Percentiles rank a stretch among this genome's conserved stretches.
phyloP scores from a whole-genome alignment of 2,888 invertebrate species.

The Pollenia labialis region DNA sequence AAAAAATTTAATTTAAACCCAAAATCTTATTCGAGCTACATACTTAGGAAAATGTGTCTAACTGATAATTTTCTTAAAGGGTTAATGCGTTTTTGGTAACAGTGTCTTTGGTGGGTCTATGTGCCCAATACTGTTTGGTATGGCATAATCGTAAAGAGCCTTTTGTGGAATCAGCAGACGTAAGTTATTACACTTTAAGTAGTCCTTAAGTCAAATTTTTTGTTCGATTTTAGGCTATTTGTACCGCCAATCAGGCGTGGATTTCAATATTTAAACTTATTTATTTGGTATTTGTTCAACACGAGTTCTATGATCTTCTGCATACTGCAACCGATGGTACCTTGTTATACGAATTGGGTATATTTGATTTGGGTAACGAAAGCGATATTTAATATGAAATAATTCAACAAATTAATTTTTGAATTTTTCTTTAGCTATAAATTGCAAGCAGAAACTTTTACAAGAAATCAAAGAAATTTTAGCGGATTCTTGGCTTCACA shows the following conservation, averaged over 20 bases:
- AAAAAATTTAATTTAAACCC: background rate
- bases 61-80: slow-evolving; percentile 21
- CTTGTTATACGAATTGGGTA: slow-evolving; percentile 51
- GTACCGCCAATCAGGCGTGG: slow-evolving; percentile 62
- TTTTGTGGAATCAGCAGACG: slow-evolving; percentile 66
- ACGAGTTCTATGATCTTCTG: slow-evolving; percentile 54
- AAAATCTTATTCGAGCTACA: no score
- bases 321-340: slow-evolving; percentile 38
- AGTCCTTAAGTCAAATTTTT: background rate
- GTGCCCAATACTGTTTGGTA: slow-evolving; percentile 63
- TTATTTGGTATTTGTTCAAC: slow-evolving; percentile 64
- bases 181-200: background rate
- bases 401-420: no score
- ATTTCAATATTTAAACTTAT: slow-evolving; percentile 62
- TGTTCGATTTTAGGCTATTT: slow-evolving; percentile 49
- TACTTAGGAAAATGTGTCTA: no score
- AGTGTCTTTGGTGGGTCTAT: slow-evolving; percentile 53
- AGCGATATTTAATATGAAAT: background rate
- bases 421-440: slow-evolving; percentile 43
- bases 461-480: slow-evolving; percentile 56
- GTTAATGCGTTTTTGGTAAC: slow-evolving; percentile 50
- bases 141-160: slow-evolving; percentile 61
- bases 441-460: slow-evolving; percentile 58
- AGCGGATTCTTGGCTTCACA: slow-evolving; percentile 50
- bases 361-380: slow-evolving; percentile 64